These are phyloP conservation scores for Capromys pilorides DNA, from an alignment of 2,797 vertebrate species.

Conservation along the genomic window DNA sequence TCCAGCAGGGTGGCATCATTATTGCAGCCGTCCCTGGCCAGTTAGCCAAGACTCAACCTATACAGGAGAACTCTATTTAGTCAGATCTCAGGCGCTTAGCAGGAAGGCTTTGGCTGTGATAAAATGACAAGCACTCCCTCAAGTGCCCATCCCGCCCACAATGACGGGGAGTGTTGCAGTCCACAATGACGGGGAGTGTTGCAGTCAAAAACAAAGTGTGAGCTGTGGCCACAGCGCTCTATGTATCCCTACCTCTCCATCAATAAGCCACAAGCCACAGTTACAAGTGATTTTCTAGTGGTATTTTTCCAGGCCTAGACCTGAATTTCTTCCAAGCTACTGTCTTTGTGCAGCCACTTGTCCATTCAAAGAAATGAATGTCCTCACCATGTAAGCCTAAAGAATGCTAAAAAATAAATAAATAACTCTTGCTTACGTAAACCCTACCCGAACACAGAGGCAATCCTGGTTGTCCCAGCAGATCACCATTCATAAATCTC, in stretches of 20 bases:
- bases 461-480: background rate
- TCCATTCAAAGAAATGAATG: constrained; percentile 44
- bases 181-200: background rate
- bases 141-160: background rate
- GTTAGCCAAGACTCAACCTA: background rate
- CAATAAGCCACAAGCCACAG: constrained; percentile 30
- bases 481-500: background rate
- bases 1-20: background rate
- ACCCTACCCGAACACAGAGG: background rate
- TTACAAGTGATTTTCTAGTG: background rate
- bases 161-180: background rate
- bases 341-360: background rate
- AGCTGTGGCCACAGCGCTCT: background rate
- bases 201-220: background rate
- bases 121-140: background rate
- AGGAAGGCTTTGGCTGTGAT: background rate
- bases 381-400: background rate
- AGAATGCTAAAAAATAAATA: background rate
- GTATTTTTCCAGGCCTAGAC: background rate
- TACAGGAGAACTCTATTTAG: background rate
- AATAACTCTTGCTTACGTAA: background rate
- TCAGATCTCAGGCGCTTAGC: background rate
- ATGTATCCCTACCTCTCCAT: background rate
- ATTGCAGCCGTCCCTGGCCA: background rate
- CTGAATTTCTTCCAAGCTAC: constrained; percentile 37